Percentiles rank a stretch among this genome's conserved stretches.
Conservation (phyloP, 1,140 invertebrate species). For the Euura saliciscinereae region DNA sequence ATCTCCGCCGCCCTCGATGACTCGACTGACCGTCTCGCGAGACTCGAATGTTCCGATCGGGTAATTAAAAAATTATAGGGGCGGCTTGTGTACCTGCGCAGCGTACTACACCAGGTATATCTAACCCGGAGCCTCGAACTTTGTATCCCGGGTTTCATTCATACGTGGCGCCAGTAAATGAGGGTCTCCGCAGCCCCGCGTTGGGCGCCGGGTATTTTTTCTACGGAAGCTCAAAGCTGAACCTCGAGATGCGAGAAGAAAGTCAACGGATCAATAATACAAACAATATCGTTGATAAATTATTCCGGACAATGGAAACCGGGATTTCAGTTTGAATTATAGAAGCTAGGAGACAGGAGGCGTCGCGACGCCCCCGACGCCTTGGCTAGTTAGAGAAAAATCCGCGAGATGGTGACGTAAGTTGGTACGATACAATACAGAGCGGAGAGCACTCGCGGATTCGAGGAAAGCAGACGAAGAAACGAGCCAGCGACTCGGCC, state of each 20-base stretch:
- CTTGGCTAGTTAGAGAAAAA: slow-evolving; percentile 47
- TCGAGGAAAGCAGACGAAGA: neutral
- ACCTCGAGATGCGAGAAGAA: too few relatives aligned
- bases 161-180: neutral
- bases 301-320: too few relatives aligned
- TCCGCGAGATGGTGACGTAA: slow-evolving; percentile 56
- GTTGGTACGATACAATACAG: slow-evolving; percentile 27
- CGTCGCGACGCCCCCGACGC: slow-evolving; percentile 45
- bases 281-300: too few relatives aligned
- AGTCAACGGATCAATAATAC: too few relatives aligned
- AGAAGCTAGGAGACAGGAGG: slow-evolving; percentile 15
- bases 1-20: too few relatives aligned
- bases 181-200: too few relatives aligned
- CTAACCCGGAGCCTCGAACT: too few relatives aligned
- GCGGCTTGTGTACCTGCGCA: neutral
- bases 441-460: neutral
- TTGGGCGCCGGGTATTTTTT: too few relatives aligned
- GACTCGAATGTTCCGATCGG: neutral
- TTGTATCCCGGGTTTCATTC: neutral
- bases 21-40: neutral
- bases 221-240: too few relatives aligned
- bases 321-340: too few relatives aligned
- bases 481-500: neutral
- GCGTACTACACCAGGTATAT: too few relatives aligned
- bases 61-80: slow-evolving; percentile 7